These are phyloP conservation scores for Microtus obscurus DNA, from an alignment of 2,797 vertebrate genomes.

Conservation along the genomic window DNA sequence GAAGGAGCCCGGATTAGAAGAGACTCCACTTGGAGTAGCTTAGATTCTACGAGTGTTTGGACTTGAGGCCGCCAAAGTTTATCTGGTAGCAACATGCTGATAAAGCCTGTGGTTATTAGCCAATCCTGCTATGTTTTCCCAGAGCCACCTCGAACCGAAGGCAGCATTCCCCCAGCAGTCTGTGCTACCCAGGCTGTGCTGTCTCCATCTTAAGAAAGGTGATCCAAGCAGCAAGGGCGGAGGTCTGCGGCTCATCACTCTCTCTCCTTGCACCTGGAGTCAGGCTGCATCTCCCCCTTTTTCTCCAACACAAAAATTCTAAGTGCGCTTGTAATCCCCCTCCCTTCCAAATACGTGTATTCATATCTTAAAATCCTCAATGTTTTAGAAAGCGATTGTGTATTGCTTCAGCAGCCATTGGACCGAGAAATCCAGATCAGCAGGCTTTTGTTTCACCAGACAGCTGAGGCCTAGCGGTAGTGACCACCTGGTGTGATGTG, in stretches of 20 bases:
- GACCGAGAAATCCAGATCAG: background rate
- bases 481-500: background rate
- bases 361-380: background rate
- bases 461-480: background rate
- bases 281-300: background rate
- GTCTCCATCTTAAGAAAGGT: background rate
- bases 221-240: background rate
- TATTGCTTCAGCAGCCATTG: background rate
- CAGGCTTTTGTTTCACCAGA: background rate
- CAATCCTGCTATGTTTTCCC: background rate
- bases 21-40: background rate
- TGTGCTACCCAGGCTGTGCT: background rate
- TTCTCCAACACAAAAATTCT: background rate
- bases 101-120: background rate
- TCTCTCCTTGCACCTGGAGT: background rate
- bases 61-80: background rate
- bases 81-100: background rate
- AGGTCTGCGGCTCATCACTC: background rate
- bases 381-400: background rate
- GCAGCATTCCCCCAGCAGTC: background rate
- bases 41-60: background rate
- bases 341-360: background rate
- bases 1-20: background rate
- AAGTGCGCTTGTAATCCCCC: background rate
- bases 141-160: background rate